Evolutionary conservation across 2,797 vertebrate genomes (phyloP), one percentile per base, ranked within the genome.

Genomic region (Myotis daubentonii): DNA sequence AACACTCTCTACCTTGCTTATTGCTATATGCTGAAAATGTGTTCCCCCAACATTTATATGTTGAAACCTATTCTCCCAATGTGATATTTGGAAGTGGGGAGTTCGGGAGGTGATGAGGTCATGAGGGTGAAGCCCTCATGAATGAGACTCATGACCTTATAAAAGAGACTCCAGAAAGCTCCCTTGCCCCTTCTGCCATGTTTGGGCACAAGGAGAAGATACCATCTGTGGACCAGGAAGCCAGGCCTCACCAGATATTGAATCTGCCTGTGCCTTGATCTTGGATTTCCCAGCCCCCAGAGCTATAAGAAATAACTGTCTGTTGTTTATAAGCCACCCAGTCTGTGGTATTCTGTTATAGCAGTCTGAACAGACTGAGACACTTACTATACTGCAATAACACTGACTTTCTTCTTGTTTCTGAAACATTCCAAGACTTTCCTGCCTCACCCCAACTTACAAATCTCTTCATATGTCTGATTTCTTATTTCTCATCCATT

Each of bases 381-480:
- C 2, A 41, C 44, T 60, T 82, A 60, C 33, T 38, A 23, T 12
- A n/a, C 10, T 88, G n/a, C 49, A 79, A 20, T 49, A 68, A 89
- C 23, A 47, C 33, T 23, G 57, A 38, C 38, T 80, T 84, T 36
- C 30, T 71, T 86, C 76, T 65, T 36, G 5, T 60, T 95, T 94
- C 82, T 94, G 41, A 68, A 96, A 91, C 19, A 81, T 88, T 70
- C 72, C 20, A 96, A 94, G 57, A 49, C 47, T 86, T 81, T 94
- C 3, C 19, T 89, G 41, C 23, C 38, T 66, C 53, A 47, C 33
- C 16, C 17, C 62, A 95, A 71, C 30, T 70, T 88, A 65, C 3
- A 96, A 84, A 92, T 12, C 55, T 84, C 33, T 80, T 92, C 33
- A 8, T 5, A 8, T 28, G 44, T 85, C 47, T 93, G 76, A 75